These are phyloP conservation scores for Acrossocheilus wenchowensis DNA, from an alignment of 2,797 vertebrate genomes.

Conservation along the genomic window DNA sequence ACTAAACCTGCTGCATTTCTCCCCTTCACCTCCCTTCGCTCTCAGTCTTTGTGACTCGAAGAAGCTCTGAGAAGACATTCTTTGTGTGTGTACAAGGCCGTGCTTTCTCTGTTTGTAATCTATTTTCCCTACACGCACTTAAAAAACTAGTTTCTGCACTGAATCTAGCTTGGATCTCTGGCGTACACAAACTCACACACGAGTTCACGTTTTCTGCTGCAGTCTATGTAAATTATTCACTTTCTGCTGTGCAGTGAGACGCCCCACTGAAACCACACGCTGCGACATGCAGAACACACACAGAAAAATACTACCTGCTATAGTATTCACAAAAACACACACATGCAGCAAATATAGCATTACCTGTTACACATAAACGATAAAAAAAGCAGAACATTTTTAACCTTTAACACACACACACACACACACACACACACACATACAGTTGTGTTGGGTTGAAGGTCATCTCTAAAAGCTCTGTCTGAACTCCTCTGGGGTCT, in stretches of 20 bases:
- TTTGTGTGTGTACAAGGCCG: neutral
- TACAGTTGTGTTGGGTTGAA: constrained; percentile 21
- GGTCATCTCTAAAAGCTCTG: constrained; percentile 50
- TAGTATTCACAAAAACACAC: neutral
- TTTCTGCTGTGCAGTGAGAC: constrained; percentile 32
- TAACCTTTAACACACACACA: constrained; percentile 6
- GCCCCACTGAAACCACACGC: constrained; percentile 30
- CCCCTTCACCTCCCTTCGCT: neutral
- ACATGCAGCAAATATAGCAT: neutral
- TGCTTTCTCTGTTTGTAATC: constrained; percentile 10
- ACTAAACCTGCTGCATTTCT: neutral
- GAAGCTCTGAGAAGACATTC: constrained; percentile 14
- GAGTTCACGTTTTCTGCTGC: constrained; percentile 43
- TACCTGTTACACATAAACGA: neutral
- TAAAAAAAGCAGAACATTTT: neutral
- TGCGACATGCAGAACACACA: constrained; percentile 30
- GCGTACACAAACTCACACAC: constrained; percentile 22
- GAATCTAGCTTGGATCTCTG: constrained; percentile 12
- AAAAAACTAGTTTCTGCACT: constrained; percentile 1
- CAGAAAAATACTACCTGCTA: neutral
- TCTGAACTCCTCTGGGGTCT: constrained; percentile 43
- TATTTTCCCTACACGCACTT: constrained; percentile 18
- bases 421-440: neutral
- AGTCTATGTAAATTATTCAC: constrained; percentile 61
- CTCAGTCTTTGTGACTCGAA: neutral